A percentile compares a stretch with the other conserved stretches of the same genome.
Evolutionary conservation across 2,113 vertebrate genomes (phyloP).

Genomic region (Pleuronectes platessa): DNA sequence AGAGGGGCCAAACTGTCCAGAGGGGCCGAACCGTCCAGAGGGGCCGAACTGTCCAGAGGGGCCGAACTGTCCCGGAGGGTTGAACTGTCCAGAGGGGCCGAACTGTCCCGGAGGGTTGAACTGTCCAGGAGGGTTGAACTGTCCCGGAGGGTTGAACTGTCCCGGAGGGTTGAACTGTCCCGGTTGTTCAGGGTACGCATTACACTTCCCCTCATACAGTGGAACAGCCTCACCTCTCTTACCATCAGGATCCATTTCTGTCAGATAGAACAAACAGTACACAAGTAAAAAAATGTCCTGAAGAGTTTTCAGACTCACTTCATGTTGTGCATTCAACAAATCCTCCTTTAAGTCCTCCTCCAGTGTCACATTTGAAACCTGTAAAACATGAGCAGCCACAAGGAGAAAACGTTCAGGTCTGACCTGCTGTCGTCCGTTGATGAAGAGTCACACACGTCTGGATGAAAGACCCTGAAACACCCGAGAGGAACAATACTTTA

Average conservation of each 20-base stretch:
- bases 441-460: neutral
- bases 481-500: no score
- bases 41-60: neutral
- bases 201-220: neutral
- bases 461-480: neutral
- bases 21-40: neutral
- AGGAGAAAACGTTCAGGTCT: neutral
- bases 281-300: neutral
- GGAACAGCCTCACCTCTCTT: neutral
- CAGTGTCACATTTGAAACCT: no score
- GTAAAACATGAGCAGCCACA: no score
- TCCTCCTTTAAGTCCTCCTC: no score
- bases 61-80: neutral
- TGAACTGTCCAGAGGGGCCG: neutral
- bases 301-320: neutral
- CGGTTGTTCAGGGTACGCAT: no score
- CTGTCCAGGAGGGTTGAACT: neutral
- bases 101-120: neutral
- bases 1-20: neutral
- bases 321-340: no score
- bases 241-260: neutral
- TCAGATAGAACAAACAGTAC: neutral
- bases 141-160: neutral
- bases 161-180: neutral
- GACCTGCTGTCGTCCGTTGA: neutral